Base-by-base conservation (phyloP, 2,888 invertebrate genomes). In the Nezara viridula region DNA sequence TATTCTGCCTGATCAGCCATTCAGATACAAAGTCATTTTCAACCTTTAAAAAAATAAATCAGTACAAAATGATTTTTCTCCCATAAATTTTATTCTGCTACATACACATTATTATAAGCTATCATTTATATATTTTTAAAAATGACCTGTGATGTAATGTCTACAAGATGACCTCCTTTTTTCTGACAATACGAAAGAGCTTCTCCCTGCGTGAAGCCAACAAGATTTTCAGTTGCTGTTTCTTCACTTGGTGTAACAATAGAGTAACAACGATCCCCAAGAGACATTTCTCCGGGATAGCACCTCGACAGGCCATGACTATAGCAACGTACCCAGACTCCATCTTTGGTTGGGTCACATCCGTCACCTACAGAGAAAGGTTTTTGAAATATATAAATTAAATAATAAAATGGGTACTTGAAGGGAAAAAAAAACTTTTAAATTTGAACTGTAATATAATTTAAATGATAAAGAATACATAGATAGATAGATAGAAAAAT, bases 11-110 rank as follows among this genome's bases (percentile, higher is more conserved):
- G 52, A 92, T 92, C 89, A 95, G 91, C 93, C 94, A 93, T 91
- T 94, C 94, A 19, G 94, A 94, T 37, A 95, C 90, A 91, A 94
- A 95, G 92, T 95, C 93, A 91, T 94, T 94, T 91, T 95, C 95
- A 55, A 92, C 92, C 92, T 94, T 93, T n/a, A 91, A 91, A 47
- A 86, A 89, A 73, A 24, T 10, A 60, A 21, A 55, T 16, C 40
- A 60, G 44, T 10, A 44, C 5, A 44, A 44, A 5, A 44, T 44
- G 5, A 44, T 7, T 44, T 44, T 7, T n/a, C n/a, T n/a, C n/a
- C n/a, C n/a, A n/a, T n/a, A n/a, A 27, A 49, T 85, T 85, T 85
- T 6, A 85, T 49, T n/a, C 14, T 40, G 21, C 7, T 40, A 27
- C 21, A 10, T n/a, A 0, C 6, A 55, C 10, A n/a, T 10, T n/a